phyloP scores from a whole-genome alignment of 2,888 invertebrate species.

The Pinctada fucata region DNA sequence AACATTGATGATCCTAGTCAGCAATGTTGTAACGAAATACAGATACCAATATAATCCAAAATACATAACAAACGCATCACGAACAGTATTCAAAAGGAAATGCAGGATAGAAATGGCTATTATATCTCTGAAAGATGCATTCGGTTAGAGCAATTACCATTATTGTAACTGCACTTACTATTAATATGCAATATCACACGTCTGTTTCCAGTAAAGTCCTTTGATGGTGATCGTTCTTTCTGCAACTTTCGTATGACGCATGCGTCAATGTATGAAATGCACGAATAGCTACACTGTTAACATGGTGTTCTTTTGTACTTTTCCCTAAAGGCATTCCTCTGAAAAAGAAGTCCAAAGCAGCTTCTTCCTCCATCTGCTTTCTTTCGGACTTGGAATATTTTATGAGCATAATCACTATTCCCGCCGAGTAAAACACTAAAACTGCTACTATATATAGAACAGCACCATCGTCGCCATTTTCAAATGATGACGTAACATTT shows the following conservation, averaged over 20 bases:
- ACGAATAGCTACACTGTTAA: slow-evolving; percentile 68
- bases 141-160: too few species aligned
- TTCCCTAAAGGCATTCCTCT: slow-evolving; percentile 64
- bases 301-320: slow-evolving; percentile 63
- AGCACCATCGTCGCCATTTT: slow-evolving; percentile 62
- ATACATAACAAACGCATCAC: too few species aligned
- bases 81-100: too few species aligned
- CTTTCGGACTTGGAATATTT: slow-evolving; percentile 67
- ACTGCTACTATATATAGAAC: slow-evolving; percentile 69
- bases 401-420: slow-evolving; percentile 68
- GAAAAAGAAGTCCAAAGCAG: slow-evolving; percentile 67
- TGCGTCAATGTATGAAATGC: slow-evolving; percentile 68
- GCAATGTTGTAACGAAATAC: too few species aligned
- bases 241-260: slow-evolving; percentile 19
- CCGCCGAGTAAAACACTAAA: slow-evolving; percentile 66
- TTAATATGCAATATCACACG: slow-evolving; percentile 10
- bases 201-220: slow-evolving; percentile 33
- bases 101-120: too few species aligned
- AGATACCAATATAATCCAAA: too few species aligned
- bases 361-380: slow-evolving; percentile 66
- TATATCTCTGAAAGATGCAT: too few species aligned
- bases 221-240: slow-evolving; percentile 28
- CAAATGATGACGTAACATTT: slow-evolving; percentile 9
- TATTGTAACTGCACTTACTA: too few species aligned
- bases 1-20: too few species aligned